Conservation (phyloP, 2,113 vertebrate genomes). For the Gymnocephalus cernua region DNA sequence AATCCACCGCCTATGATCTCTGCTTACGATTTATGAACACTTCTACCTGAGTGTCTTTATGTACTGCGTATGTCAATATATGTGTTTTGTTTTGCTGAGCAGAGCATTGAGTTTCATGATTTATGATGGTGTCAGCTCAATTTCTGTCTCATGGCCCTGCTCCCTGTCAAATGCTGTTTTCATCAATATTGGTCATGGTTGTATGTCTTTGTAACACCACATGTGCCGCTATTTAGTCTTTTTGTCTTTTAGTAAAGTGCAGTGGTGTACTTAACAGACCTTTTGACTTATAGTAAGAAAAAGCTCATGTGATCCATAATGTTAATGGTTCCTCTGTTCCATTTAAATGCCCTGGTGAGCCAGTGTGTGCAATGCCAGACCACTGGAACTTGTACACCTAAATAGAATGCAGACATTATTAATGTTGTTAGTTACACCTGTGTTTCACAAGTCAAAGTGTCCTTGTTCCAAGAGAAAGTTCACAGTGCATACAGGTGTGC, state of each 20-base stretch:
- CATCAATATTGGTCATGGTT: neutral
- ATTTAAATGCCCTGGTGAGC: neutral
- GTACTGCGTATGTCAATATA: constrained; percentile 3
- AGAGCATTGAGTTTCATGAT: constrained; percentile 33
- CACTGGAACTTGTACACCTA: neutral
- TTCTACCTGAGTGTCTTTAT: constrained; percentile 7
- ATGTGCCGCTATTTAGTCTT: neutral
- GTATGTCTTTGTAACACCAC: neutral
- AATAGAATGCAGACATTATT: constrained; percentile 1
- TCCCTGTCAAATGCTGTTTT: constrained; percentile 12
- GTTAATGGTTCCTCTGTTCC: constrained; percentile 19
- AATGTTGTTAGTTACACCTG: neutral
- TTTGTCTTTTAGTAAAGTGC: neutral
- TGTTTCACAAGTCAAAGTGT: constrained; percentile 13
- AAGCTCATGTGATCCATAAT: constrained; percentile 26
- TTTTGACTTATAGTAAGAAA: neutral
- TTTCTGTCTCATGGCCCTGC: constrained; percentile 2
- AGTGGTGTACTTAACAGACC: neutral
- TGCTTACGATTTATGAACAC: constrained; percentile 44
- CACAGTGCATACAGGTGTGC: neutral
- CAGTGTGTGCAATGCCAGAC: neutral
- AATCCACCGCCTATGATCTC: constrained; percentile 10
- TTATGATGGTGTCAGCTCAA: constrained; percentile 20
- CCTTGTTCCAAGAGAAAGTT: constrained; percentile 1
- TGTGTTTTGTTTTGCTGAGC: constrained; percentile 48